Evolutionary conservation across 2,797 vertebrate genomes (phyloP), one percentile per base, ranked within the genome.

Genomic region (Melanotaenia nigrans): DNA sequence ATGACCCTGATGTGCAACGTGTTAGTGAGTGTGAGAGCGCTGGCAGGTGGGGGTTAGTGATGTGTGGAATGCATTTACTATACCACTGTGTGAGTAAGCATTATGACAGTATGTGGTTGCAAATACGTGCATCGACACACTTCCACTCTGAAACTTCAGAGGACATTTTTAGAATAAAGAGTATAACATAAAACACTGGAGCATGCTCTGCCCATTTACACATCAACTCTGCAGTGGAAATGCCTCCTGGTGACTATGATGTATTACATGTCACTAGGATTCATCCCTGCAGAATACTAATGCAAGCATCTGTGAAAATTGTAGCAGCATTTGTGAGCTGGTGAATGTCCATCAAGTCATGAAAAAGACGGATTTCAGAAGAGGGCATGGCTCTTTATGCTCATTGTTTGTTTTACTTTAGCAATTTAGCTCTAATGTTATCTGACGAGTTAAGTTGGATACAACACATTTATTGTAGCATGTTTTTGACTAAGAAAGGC

Each of bases 171-270:
- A 83, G 89, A 86, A 92, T 88, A 75, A 89, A 89, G 78, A 81
- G 69, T 65, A 32, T 28, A 61, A 75, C 33, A 54, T 82, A 83
- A 90, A 90, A 90, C 90, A 90, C n/a, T 70, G 77, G 81, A 92
- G 91, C 89, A 89, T 86, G 84, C 67, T 81, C 82, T 84, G 73
- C 75, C 72, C 82, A 89, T 92, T 91, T 90, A 87, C 82, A 86
- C 80, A 81, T 91, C 87, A 92, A 85, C 83, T 82, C 85, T 84
- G 89, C 79, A 75, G 82, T 87, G 76, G 83, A 90, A 89, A 88
- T 90, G 90, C 84, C 87, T 93, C 88, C 88, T 90, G 89, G 86
- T 92, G 93, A 93, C 90, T 90, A 87, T 94, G 93, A 95, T 95
- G 91, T 93, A 94, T 95, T 89, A 71, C 89, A 90, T 92, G 92